These are phyloP conservation scores for Quadroppia sp. DNA, from an alignment of 2,888 invertebrate genomes.

Conservation along the genomic window DNA sequence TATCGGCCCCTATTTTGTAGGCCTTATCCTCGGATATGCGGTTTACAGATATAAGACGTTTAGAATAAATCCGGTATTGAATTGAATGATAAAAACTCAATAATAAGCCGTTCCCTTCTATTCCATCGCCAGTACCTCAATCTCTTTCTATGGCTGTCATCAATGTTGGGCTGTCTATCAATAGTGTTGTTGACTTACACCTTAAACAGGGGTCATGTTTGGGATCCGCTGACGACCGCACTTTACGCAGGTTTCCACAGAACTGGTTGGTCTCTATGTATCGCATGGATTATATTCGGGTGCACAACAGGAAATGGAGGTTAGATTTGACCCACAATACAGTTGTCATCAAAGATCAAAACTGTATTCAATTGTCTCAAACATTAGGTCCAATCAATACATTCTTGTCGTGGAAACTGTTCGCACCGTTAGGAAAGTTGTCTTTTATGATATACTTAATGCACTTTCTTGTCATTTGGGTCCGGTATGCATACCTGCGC, in stretches of 20 bases:
- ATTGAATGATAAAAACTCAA: background rate
- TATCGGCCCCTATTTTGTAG: constrained; percentile 46
- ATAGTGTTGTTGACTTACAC: constrained; percentile 37
- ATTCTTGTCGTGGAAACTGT: constrained; percentile 38
- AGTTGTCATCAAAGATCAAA: background rate
- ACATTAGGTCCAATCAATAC: constrained; percentile 28
- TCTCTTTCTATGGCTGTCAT: constrained; percentile 16
- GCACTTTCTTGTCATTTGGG: constrained; percentile 42
- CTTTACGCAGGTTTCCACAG: constrained; percentile 47
- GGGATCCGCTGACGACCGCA: constrained; percentile 12
- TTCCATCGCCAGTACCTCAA: constrained; percentile 9
- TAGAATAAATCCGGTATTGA: constrained; percentile 17
- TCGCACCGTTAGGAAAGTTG: constrained; percentile 38
- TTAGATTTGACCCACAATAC: background rate
- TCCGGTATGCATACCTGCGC: constrained; percentile 38
- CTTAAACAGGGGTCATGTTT: constrained; percentile 27
- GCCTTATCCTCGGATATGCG: constrained; percentile 44
- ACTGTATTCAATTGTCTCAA: background rate
- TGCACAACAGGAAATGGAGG: constrained; percentile 45
- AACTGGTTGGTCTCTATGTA: constrained; percentile 43
- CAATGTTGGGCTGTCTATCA: background rate
- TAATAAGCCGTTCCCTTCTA: background rate
- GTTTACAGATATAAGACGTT: background rate
- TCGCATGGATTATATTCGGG: constrained; percentile 46
- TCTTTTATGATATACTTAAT: constrained; percentile 41